These are phyloP conservation scores for Allophyes oxyacanthae DNA, from an alignment of 2,888 invertebrate genomes.

Conservation along the genomic window DNA sequence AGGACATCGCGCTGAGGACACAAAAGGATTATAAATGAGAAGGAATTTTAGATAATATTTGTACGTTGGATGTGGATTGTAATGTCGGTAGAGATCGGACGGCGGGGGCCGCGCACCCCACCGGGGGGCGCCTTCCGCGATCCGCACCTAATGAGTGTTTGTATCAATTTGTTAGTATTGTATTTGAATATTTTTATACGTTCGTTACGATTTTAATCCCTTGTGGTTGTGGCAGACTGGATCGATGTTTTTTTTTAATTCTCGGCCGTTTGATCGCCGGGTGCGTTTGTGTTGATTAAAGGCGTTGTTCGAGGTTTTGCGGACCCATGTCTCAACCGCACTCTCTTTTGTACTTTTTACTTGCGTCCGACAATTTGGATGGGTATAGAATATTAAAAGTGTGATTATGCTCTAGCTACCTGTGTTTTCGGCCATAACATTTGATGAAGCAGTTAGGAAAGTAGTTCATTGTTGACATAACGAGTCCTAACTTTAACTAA, in stretches of 20 bases:
- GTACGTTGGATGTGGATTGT: slow-evolving; percentile 89
- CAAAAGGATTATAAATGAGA: slow-evolving; percentile 90
- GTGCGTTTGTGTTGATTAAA: slow-evolving; percentile 81
- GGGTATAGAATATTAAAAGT: slow-evolving; percentile 49
- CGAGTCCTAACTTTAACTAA: slow-evolving; percentile 37
- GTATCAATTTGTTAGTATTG: slow-evolving; percentile 90
- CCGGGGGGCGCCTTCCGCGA: slow-evolving; percentile 78
- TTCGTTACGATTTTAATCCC: slow-evolving; percentile 89
- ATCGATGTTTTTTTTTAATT: slow-evolving; percentile 84
- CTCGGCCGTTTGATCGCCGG: slow-evolving; percentile 80
- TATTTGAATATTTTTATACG: slow-evolving; percentile 89
- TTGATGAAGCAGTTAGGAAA: slow-evolving; percentile 41
- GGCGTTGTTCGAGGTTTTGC: slow-evolving; percentile 71
- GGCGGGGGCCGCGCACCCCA: slow-evolving; percentile 59
- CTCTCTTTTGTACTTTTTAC: slow-evolving; percentile 57
- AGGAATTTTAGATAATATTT: slow-evolving; percentile 90
- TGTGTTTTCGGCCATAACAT: slow-evolving; percentile 31
- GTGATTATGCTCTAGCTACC: slow-evolving; percentile 43
- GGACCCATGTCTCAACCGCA: slow-evolving; percentile 60
- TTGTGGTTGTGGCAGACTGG: slow-evolving; percentile 78
- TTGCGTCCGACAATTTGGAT: slow-evolving; percentile 49
- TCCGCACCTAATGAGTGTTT: slow-evolving; percentile 88
- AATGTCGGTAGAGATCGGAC: slow-evolving; percentile 82
- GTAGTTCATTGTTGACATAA: slow-evolving; percentile 41
- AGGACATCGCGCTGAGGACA: slow-evolving; percentile 89